phyloP scores from a whole-genome alignment of 2,113 vertebrate species.

The Antigone vipio region DNA sequence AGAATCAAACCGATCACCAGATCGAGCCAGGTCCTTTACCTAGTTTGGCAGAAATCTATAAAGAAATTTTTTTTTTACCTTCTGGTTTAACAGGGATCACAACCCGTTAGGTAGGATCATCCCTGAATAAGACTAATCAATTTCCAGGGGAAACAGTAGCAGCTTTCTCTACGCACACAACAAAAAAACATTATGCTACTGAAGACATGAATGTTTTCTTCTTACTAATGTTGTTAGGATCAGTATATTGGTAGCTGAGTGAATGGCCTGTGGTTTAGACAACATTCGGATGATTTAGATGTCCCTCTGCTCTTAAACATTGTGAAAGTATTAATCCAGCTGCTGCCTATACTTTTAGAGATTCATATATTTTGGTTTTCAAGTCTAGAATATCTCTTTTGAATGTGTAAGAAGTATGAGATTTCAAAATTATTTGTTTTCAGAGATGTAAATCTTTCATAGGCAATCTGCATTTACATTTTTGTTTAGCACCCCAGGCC shows the following conservation, averaged over 20 bases:
- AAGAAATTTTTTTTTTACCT: not conserved
- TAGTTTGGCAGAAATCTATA: not conserved
- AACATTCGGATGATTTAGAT: not conserved
- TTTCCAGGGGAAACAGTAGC: not conserved
- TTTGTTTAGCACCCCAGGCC: constrained; percentile 65
- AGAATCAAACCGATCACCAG: not conserved
- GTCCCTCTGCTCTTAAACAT: not conserved
- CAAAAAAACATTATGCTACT: not conserved
- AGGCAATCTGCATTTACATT: constrained; percentile 12
- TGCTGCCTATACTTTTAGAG: not conserved
- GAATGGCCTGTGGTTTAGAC: not conserved
- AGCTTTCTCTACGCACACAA: not conserved
- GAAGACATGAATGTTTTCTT: not conserved
- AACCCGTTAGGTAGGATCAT: not conserved
- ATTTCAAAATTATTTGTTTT: constrained; percentile 7
- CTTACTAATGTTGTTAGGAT: not conserved
- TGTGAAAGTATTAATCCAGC: not conserved
- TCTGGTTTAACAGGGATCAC: not conserved
- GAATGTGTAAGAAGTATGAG: not conserved
- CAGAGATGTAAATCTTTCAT: constrained; percentile 17
- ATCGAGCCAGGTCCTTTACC: not conserved
- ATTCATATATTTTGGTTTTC: not conserved
- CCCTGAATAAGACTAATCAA: not conserved
- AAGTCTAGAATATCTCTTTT: not conserved
- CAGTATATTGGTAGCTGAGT: not conserved